A percentile compares a stretch with the other conserved stretches of the same genome.
These are phyloP conservation scores for Diuraphis noxia DNA, from an alignment of 1,140 invertebrate species.

Conservation along the genomic window DNA sequence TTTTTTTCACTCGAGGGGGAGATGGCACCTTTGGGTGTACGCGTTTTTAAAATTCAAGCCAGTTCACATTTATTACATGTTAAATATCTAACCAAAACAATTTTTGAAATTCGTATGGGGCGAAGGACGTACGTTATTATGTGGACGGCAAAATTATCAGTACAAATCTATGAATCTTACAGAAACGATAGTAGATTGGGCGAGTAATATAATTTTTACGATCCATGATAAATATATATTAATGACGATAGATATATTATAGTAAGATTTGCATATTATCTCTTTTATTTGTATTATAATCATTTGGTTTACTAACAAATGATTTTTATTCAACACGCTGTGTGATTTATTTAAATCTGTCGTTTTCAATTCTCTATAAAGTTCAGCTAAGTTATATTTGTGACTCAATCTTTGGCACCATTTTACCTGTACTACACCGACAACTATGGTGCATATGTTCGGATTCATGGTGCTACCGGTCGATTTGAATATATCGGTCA, in stretches of 20 bases:
- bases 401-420: not conserved
- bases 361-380: not conserved
- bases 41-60: too few relatives aligned
- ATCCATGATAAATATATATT: not conserved
- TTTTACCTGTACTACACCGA: slow-evolving; percentile 71
- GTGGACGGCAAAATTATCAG: not conserved
- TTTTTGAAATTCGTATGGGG: too few relatives aligned
- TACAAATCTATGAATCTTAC: not conserved
- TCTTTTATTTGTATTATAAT: not conserved
- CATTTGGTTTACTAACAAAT: not conserved
- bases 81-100: too few relatives aligned
- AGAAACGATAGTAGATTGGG: not conserved
- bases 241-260: not conserved
- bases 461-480: slow-evolving; percentile 62
- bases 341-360: not conserved
- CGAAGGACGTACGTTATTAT: not conserved
- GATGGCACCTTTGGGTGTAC: too few relatives aligned
- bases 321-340: not conserved
- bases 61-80: too few relatives aligned
- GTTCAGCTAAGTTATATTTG: not conserved
- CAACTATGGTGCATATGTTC: slow-evolving; percentile 67
- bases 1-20: too few relatives aligned
- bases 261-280: too few relatives aligned
- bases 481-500: slow-evolving; percentile 71
- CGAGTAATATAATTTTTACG: not conserved